Evolutionary conservation across 2,888 invertebrate species (phyloP), one percentile per base, ranked within the genome.

Genomic region (Bhutanitis thaidina): DNA sequence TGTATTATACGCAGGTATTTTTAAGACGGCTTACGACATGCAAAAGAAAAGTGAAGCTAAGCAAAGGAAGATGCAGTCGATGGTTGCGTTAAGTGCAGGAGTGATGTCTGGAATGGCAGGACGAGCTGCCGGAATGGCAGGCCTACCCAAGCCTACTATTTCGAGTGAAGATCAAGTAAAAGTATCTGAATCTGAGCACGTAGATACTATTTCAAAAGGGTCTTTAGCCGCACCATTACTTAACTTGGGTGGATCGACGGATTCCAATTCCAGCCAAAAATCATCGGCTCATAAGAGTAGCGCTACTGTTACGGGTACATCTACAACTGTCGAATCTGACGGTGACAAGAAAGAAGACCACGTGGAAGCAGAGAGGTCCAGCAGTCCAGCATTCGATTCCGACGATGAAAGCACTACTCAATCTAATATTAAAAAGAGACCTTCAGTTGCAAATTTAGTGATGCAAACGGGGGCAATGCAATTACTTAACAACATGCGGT

Each of bases 31-130:
- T 5, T 97, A 98, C 73, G 96, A 97, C 64, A 97, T 99, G 96
- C 98, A 98, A 77, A 96, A 97, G 77, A 97, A 98, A 74, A 97
- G 98, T 64, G 97, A 98, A 83, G 97, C 96, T 0, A 98, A 98
- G 66, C 97, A 98, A 71, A 92, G 97, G 27, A 97, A 98, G 82
- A 96, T 97, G 95, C 96, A 97, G 67, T 96, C 96, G 7, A 96
- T 97, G 96, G 97, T 97, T 8, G 96, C 96, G 0, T 80, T 97
- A 54, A 96, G 95, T 71, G 96, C 96, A 0, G 96, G 96, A 0
- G 95, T 96, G 0, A 96, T 96, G 95, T 94, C 95, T 0, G 96
- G 96, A 0, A 96, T 96, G 96, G 96, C 96, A 0, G 96, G 96
- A 0, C 90, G 96, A 49, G 95, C 96, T 0, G 96, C 97, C 0